These are phyloP conservation scores for Papilio polytes DNA, from an alignment of 1,140 invertebrate genomes.

Conservation along the genomic window DNA sequence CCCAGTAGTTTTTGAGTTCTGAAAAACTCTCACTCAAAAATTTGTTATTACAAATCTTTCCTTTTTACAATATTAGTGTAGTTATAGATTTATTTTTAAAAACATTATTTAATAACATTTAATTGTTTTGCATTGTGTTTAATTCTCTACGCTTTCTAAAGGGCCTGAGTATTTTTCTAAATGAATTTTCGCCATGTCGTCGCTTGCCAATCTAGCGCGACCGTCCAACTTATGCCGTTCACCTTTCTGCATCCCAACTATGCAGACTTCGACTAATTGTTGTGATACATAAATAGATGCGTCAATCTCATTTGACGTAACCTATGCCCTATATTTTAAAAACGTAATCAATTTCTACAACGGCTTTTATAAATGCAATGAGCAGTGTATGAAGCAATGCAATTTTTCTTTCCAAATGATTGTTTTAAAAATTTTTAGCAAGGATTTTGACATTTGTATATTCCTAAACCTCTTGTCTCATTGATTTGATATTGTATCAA, in stretches of 20 bases:
- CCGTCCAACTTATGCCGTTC: slow-evolving; percentile 35
- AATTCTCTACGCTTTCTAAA: neutral
- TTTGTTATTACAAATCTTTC: too few relatives aligned
- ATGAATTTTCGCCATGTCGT: neutral
- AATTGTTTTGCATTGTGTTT: too few relatives aligned
- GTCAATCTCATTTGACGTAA: slow-evolving; percentile 4
- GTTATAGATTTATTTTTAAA: too few relatives aligned
- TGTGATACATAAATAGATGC: slow-evolving; percentile 28
- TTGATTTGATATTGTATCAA: neutral
- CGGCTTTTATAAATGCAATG: neutral
- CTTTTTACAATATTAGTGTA: too few relatives aligned
- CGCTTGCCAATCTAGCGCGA: slow-evolving; percentile 14
- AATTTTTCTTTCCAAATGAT: neutral
- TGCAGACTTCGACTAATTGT: slow-evolving; percentile 8
- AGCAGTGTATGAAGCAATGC: neutral
- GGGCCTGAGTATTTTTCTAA: neutral
- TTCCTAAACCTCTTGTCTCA: too few relatives aligned
- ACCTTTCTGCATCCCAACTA: slow-evolving; percentile 29
- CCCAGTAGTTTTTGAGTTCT: too few relatives aligned
- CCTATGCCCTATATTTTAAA: neutral
- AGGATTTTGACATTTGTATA: too few relatives aligned
- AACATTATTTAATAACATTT: too few relatives aligned
- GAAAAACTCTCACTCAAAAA: too few relatives aligned
- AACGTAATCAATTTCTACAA: neutral
- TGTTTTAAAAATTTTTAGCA: too few relatives aligned